Evolutionary conservation across 2,797 vertebrate genomes (phyloP), one percentile per base, ranked within the genome.

Genomic region (Pangasius djambal): DNA sequence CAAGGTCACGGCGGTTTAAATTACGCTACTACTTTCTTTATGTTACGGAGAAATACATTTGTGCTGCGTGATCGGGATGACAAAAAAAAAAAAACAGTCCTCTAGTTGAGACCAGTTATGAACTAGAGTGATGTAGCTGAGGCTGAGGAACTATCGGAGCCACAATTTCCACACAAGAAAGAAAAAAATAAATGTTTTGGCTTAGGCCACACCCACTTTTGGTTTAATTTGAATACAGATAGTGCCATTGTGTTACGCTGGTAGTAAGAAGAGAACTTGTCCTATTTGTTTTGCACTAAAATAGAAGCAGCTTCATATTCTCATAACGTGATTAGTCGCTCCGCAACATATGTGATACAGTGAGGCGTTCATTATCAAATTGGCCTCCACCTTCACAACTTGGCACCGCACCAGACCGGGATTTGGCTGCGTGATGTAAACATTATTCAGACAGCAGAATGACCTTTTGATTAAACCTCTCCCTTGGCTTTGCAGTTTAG

Each of bases 381-480:
- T 22, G 79, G 79, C 79, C 57, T 40, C 57, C 55, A 57, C 5
- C 78, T 81, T 81, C 31, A 59, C 44, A 63, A 67, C 79, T 87
- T 90, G 90, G 89, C 88, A 8, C 63, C 0, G n/a, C 72, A 88
- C 88, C 89, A 90, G 85, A 84, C 81, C 28, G 72, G 89, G 89
- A 89, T 91, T 88, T 90, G 88, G 83, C 86, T 69, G 52, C 22
- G 34, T 90, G 91, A 82, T 91, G 88, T 91, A 89, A 90, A 92
- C 75, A 84, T 90, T 89, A 88, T 92, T 91, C 87, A 89, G 87
- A 92, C 86, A 61, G 86, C 84, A 50, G 69, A 69, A 88, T 92
- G 92, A 92, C 92, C 92, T 40, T 92, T 92, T 91, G 87, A 87
- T 90, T 92, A 88, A 90, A 91, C 83, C 90, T 88, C 89, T 90